These are phyloP conservation scores for Chaetodon trifasciatus DNA, from an alignment of 2,797 vertebrate species.

Conservation along the genomic window DNA sequence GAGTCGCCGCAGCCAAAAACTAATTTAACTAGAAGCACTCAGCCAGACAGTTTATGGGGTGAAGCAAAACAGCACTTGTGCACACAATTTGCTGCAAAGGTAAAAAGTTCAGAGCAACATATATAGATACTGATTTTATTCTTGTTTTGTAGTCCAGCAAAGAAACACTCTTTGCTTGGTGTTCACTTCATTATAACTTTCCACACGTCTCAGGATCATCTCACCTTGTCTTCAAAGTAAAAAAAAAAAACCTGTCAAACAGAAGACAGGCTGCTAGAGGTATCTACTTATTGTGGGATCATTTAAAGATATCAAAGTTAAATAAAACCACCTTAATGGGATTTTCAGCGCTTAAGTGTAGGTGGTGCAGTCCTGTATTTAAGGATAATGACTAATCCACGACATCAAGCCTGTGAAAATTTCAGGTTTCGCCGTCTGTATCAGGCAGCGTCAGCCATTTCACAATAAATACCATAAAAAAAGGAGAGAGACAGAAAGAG, in stretches of 20 bases:
- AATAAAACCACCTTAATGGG: constrained; percentile 76
- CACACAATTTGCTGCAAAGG: constrained; percentile 50
- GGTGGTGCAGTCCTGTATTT: constrained; percentile 82
- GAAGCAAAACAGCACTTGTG: constrained; percentile 32
- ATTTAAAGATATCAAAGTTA: constrained; percentile 78
- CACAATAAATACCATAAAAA: constrained; percentile 53
- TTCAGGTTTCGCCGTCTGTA: constrained; percentile 72
- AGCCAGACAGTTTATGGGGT: constrained; percentile 62
- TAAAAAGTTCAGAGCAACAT: constrained; percentile 64
- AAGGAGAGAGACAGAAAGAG: background rate
- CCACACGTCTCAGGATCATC: constrained; percentile 18
- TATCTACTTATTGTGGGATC: constrained; percentile 68
- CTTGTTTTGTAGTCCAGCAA: constrained; percentile 16
- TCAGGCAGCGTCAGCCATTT: constrained; percentile 70
- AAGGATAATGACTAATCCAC: constrained; percentile 83
- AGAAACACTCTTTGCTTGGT: constrained; percentile 7
- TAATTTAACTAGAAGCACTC: constrained; percentile 62
- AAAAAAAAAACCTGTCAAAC: constrained; percentile 42
- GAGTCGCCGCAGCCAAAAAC: constrained; percentile 59
- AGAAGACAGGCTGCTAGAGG: constrained; percentile 37
- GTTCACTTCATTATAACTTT: constrained; percentile 25
- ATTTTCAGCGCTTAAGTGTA: constrained; percentile 75
- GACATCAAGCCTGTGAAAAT: constrained; percentile 76
- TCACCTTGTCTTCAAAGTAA: constrained; percentile 7
- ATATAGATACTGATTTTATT: constrained; percentile 6